Conservation (phyloP, 2,888 invertebrate genomes). For the Ectobius pallidus region DNA sequence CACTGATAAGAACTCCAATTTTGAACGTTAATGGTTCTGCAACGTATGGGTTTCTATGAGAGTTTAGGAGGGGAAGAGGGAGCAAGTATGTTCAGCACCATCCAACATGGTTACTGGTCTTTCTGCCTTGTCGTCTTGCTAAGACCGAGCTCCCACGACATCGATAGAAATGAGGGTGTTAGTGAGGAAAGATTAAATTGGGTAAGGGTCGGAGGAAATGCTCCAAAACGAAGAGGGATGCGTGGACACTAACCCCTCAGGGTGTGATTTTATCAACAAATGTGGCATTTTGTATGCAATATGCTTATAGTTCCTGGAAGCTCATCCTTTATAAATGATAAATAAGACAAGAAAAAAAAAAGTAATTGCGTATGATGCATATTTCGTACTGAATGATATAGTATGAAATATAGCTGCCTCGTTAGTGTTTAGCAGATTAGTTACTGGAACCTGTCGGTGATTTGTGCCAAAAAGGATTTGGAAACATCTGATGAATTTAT, state of each 20-base stretch:
- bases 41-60: conserved; percentile 15
- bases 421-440: no score
- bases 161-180: background rate
- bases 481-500: no score
- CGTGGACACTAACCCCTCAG: background rate
- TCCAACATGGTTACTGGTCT: background rate
- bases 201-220: background rate
- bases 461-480: no score
- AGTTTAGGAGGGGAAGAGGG: background rate
- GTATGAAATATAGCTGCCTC: no score
- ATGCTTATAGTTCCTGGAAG: no score
- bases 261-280: background rate
- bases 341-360: no score
- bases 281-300: no score
- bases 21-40: conserved; percentile 25
- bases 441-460: no score
- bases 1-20: conserved; percentile 25
- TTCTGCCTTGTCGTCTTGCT: background rate
- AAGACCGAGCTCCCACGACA: background rate
- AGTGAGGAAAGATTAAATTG: conserved; percentile 15
- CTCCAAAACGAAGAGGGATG: background rate
- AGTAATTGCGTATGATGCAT: no score
- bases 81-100: background rate
- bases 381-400: no score
- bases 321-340: no score